Evolutionary conservation across 2,888 invertebrate genomes (phyloP), one percentile per base, ranked within the genome.

Genomic region (Andrena minutula): DNA sequence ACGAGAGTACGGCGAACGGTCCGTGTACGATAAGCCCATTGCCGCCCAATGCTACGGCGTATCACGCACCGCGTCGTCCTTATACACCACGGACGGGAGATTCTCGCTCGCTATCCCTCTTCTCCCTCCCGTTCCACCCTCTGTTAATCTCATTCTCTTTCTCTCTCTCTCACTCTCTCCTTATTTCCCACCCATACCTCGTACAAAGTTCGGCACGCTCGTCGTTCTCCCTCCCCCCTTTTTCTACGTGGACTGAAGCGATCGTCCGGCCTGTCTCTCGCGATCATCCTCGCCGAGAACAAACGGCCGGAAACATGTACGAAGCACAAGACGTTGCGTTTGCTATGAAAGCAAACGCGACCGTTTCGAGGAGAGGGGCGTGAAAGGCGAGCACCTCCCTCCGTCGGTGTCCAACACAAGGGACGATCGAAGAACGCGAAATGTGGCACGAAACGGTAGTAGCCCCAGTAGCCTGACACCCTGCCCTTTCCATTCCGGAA

Each of bases 11-110:
- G 64, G 75, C 30, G 71, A 58, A 81, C 56, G 84, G 58, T 69
- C 75, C 82, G 77, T 75, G 74, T 68, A 80, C 86, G 77, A 66
- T 75, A 79, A 72, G 72, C 68, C 75, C 78, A 86, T 79, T 82
- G 79, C 78, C 79, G 70, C 75, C 76, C 76, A n/a, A 73, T 69
- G 73, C 73, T 32, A 61, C 51, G 74, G 65, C 41, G 53, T 35
- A 70, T 66, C 53, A 66, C 74, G 66, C 81, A 65, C 20, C 65
- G 60, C 79, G 60, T 75, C 63, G 58, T 58, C 41, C 73, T 69
- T 56, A 61, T 68, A 65, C 70, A 69, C 58, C 76, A 66, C 79
- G 68, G 69, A 35, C 63, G 70, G 51, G 56, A 35, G 20, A 71
- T 73, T 56, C 56, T 56, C 23, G 51, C 73, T 69, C 74, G 68